Evolutionary conservation across 2,888 invertebrate genomes (phyloP).

Genomic region (Julus scandinavius): DNA sequence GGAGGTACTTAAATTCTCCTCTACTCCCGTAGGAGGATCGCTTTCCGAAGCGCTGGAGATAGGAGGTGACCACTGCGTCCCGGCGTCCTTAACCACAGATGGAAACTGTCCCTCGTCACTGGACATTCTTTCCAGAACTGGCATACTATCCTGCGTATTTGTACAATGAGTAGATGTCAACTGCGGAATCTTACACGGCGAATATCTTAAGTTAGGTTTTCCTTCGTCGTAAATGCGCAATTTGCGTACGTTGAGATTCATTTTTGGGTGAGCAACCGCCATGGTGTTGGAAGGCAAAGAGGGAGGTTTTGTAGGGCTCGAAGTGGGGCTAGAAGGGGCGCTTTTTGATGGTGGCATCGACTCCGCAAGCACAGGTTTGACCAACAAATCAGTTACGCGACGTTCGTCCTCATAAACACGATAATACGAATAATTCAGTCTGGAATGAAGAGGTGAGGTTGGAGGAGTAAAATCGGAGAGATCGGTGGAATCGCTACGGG

Average conservation of each 20-base stretch:
- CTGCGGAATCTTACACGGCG: background rate
- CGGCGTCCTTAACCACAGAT: conserved; percentile 36
- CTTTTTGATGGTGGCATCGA: conserved; percentile 42
- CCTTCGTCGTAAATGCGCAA: conserved; percentile 59
- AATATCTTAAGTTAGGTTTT: conserved; percentile 57
- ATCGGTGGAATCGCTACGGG: background rate
- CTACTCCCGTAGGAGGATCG: conserved; percentile 17
- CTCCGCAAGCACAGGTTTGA: conserved; percentile 51
- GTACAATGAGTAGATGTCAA: background rate
- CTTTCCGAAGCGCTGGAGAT: conserved; percentile 44
- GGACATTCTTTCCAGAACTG: background rate
- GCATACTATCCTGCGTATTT: background rate
- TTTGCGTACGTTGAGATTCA: conserved; percentile 57
- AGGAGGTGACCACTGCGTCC: conserved; percentile 52
- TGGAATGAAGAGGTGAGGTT: conserved; percentile 53
- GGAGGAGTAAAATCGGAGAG: conserved; percentile 50
- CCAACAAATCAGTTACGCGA: conserved; percentile 48
- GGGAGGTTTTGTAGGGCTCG: conserved; percentile 58
- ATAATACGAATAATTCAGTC: conserved; percentile 58
- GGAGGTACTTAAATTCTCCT: background rate
- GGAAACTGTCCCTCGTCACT: background rate
- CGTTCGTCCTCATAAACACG: conserved; percentile 59
- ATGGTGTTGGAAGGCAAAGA: conserved; percentile 12
- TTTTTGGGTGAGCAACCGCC: background rate
- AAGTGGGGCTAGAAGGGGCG: conserved; percentile 46